Percentiles rank a stretch among this genome's conserved stretches.
Evolutionary conservation across 2,797 vertebrate genomes (phyloP).

Genomic region (Notolepis coatsorum): DNA sequence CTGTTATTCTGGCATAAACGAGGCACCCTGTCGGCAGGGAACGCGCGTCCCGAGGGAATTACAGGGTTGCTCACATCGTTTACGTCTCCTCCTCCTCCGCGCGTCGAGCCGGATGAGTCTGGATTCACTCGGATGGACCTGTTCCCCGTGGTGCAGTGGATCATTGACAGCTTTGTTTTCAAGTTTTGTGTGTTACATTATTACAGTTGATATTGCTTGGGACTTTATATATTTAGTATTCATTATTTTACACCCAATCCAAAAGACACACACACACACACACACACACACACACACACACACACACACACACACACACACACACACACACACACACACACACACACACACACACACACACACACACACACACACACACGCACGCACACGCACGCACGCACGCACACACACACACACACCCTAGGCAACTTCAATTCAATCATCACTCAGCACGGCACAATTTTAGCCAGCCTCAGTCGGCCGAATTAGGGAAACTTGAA

Average conservation of each 20-base stretch:
- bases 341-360: neutral
- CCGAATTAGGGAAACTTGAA: constrained; percentile 78
- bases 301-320: too few relatives aligned
- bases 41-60: constrained; percentile 67
- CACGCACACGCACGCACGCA: neutral
- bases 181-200: constrained; percentile 42
- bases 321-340: too few relatives aligned
- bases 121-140: constrained; percentile 32
- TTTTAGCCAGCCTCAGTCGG: constrained; percentile 74
- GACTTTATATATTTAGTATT: too few relatives aligned
- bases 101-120: too few relatives aligned
- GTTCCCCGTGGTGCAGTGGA: constrained; percentile 22
- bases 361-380: neutral
- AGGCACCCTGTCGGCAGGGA: constrained; percentile 63
- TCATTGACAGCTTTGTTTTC: constrained; percentile 5
- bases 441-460: constrained; percentile 83
- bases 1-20: constrained; percentile 66
- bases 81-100: constrained; percentile 54
- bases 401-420: neutral
- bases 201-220: constrained; percentile 48
- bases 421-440: constrained; percentile 72
- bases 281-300: too few relatives aligned
- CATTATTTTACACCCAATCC: constrained; percentile 29
- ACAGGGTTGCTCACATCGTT: constrained; percentile 66
- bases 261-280: constrained; percentile 31